A percentile compares a stretch with the other conserved stretches of the same genome.
These are phyloP conservation scores for Chaitophorus viminalis DNA, from an alignment of 2,888 invertebrate genomes.

Conservation along the genomic window DNA sequence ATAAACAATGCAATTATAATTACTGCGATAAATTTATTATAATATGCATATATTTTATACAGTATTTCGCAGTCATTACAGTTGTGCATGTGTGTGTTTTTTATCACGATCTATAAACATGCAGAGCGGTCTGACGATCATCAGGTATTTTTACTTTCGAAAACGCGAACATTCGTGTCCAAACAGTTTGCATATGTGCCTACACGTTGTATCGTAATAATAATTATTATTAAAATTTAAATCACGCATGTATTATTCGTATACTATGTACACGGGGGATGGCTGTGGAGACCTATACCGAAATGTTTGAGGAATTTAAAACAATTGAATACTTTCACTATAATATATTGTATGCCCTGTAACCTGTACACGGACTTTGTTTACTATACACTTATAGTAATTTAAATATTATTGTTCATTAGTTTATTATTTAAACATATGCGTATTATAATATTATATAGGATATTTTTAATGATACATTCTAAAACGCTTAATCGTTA, in stretches of 20 bases:
- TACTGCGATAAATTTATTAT: neutral
- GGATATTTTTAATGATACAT: too few species aligned
- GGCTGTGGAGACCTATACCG: too few species aligned
- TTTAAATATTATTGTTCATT: too few species aligned
- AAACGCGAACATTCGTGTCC: neutral
- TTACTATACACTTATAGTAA: too few species aligned
- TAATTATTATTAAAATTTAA: neutral
- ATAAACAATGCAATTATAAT: constrained; percentile 18
- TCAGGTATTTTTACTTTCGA: neutral
- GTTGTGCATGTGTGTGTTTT: neutral
- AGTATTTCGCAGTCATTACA: constrained; percentile 1
- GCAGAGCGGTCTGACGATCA: neutral
- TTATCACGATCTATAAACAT: neutral
- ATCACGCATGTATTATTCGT: neutral
- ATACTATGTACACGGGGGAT: neutral
- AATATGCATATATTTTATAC: neutral
- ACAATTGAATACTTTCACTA: too few species aligned
- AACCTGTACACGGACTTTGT: too few species aligned
- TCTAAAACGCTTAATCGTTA: too few species aligned
- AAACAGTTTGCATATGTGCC: neutral
- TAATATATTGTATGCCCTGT: too few species aligned
- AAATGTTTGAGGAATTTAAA: too few species aligned
- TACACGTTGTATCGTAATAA: neutral
- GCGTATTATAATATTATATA: too few species aligned
- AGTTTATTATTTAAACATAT: too few species aligned